Conservation (phyloP, 37 sponge, comb jelly and placozoan species). For the Crambe crambe region DNA sequence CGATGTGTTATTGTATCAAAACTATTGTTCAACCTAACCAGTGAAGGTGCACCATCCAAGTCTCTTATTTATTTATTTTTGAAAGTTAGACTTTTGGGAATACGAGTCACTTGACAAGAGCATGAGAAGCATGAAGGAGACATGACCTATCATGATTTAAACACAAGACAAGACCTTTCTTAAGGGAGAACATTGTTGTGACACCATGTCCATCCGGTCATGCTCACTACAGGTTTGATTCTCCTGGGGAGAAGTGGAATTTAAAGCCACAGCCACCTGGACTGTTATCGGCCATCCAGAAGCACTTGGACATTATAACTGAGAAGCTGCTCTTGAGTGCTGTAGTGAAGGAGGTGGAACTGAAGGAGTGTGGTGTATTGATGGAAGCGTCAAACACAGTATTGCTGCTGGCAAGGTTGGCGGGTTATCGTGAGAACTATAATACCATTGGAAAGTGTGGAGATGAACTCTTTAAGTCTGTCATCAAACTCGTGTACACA, state of each 20-base stretch:
- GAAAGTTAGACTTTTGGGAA: too few species aligned
- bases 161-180: too few species aligned
- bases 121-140: too few species aligned
- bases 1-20: too few species aligned
- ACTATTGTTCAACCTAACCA: too few species aligned
- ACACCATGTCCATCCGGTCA: too few species aligned
- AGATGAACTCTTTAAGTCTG: not conserved
- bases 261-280: slow-evolving; percentile 17
- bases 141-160: too few species aligned
- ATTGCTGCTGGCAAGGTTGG: slow-evolving; percentile 17
- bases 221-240: slow-evolving; percentile 46
- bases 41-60: too few species aligned
- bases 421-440: slow-evolving; percentile 24
- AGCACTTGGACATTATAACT: not conserved
- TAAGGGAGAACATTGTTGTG: too few species aligned
- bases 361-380: not conserved
- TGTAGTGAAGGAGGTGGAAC: not conserved
- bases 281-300: slow-evolving; percentile 11
- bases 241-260: slow-evolving; percentile 32
- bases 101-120: too few species aligned
- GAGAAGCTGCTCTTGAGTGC: not conserved
- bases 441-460: not conserved
- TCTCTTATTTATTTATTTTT: too few species aligned
- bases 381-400: not conserved
- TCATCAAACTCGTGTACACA: not conserved